Evolutionary conservation across 2,888 invertebrate genomes (phyloP), one percentile per base, ranked within the genome.

Genomic region (Synanthedon andrenaeformis): DNA sequence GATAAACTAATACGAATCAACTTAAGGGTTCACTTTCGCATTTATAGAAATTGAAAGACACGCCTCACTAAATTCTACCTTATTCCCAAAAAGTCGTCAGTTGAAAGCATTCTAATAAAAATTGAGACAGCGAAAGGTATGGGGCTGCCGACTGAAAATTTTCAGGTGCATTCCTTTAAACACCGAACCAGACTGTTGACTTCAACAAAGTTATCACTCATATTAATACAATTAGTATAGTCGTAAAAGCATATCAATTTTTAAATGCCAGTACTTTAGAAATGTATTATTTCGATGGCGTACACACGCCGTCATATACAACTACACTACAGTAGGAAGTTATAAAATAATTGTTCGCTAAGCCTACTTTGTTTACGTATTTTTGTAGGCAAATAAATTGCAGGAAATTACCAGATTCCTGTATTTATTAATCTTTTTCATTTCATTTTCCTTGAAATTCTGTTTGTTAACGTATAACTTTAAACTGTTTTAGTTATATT

Each of bases 91-190:
- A 51, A 35, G 23, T 23, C 49, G 11, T 41, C 14, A 17, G 45
- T 51, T 54, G 55, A 54, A 60, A 61, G 54, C 60, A 53, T 57
- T 58, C 51, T 56, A 64, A 59, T 60, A 62, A 58, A 58, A 63
- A 59, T 59, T 55, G 50, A 52, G 61, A 70, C 61, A 69, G 53
- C 59, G 57, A 66, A 69, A 70, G 62, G 67, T 63, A 53, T 64
- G 13, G 59, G 42, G 13, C 19, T 41, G 13, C 50, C 52, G 41
- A 51, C 51, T 13, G 48, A 51, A 56, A 42, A 54, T 52, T 42
- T 35, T 49, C 23, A 17, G 49, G 49, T 19, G 14, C 49, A 49
- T 49, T 17, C 49, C 23, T 17, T 49, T 23, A 19, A 45, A 45
- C n/a, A 45, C 45, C 14, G 45, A 45, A 45, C 13, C 45, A 45